phyloP scores from a whole-genome alignment of 2,888 invertebrate genomes.

The Meteorus colon region DNA sequence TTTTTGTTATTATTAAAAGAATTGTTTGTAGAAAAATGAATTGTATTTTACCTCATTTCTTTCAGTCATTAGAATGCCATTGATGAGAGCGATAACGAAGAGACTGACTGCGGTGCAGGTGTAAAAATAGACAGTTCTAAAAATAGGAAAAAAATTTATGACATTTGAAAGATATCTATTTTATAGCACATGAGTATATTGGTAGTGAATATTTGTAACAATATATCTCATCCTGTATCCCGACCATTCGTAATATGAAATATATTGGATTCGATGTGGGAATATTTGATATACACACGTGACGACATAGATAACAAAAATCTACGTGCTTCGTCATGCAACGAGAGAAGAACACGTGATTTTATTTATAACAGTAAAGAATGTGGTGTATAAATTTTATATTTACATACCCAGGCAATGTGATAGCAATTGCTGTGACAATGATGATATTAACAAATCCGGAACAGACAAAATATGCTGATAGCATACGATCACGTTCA shows the following conservation, averaged over 20 bases:
- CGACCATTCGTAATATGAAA: conserved; percentile 5
- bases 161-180: conserved; percentile 1
- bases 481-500: conserved; percentile 90
- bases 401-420: conserved; percentile 79
- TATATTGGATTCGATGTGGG: conserved; percentile 10
- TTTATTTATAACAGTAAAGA: conserved; percentile 6
- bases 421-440: conserved; percentile 80
- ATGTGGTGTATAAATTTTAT: conserved; percentile 23
- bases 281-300: background rate
- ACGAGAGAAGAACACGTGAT: background rate
- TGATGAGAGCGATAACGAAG: conserved; percentile 65
- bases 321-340: background rate
- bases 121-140: conserved; percentile 68
- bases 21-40: background rate
- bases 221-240: background rate
- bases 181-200: conserved; percentile 1
- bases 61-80: conserved; percentile 72
- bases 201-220: background rate
- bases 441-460: conserved; percentile 83
- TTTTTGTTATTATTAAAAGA: background rate
- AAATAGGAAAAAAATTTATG: conserved; percentile 37
- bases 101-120: conserved; percentile 66
- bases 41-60: conserved; percentile 68
- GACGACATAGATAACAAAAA: background rate
- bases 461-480: conserved; percentile 89